Evolutionary conservation across 1,140 invertebrate species (phyloP), one percentile per base, ranked within the genome.

Genomic region (Saccostrea glomerata): DNA sequence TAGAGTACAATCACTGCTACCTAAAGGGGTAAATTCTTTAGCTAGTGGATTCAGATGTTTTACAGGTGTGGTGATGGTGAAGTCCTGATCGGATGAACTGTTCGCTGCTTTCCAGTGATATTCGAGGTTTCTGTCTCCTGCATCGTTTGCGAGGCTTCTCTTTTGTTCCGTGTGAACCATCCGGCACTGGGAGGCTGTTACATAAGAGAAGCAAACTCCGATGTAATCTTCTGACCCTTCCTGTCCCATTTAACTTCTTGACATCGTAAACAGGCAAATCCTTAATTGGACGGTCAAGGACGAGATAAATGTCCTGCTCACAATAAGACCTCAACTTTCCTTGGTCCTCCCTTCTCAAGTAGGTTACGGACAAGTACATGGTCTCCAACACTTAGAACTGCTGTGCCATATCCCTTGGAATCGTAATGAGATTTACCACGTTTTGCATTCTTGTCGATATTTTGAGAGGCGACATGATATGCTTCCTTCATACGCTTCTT

Each of bases 321-420:
- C 58, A 86, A 36, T 36, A 36, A 36, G 30, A 36, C 30, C 30
- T 36, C 30, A 36, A 36, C 4, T 70, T 82, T 47, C 40, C 47
- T 30, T 54, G 87, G 87, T n/a, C 89, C 90, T 47, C 90, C 90
- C 20, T 86, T 66, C 36, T 88, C 77, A 47, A 47, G 9, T 9
- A 90, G 56, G 82, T 91, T 91, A 36, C 30, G 30, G 30, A 36
- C 30, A 36, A 36, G 30, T 36, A 36, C 30, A 36, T 36, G 30
- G 30, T 36, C 30, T 36, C 30, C 30, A 36, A 36, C 30, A 36
- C 30, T 36, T 36, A 36, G 30, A 36, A 36, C 30, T 36, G 30
- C 30, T 36, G 30, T 36, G 30, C 30, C 30, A 36, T 36, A 36
- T 36, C 30, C 30, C 30, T 36, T 36, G 30, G 30, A 36, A 36